Evolutionary conservation across 2,113 vertebrate genomes (phyloP).

Genomic region (Ophthalmolycus amberensis): DNA sequence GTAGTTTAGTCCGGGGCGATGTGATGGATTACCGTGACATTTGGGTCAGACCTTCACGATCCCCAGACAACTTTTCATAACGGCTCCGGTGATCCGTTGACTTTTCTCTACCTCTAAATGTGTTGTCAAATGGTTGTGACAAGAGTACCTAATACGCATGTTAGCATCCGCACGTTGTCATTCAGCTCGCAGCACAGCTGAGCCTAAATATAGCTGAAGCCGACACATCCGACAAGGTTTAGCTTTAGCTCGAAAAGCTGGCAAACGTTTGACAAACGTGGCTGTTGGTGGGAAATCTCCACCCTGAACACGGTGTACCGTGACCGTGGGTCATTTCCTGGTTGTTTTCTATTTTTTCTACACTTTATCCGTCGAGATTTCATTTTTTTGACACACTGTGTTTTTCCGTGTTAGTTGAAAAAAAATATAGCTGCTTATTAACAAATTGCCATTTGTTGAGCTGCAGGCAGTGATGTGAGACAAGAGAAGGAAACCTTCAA

Average conservation of each 20-base stretch:
- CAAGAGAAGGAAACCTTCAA: neutral
- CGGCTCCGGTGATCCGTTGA: neutral
- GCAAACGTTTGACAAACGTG: neutral
- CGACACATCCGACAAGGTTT: neutral
- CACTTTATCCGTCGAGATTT: neutral
- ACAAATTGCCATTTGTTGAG: neutral
- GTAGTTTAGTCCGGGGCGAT: neutral
- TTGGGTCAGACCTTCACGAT: neutral
- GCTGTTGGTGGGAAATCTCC: constrained; percentile 2
- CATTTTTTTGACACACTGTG: neutral
- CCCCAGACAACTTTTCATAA: neutral
- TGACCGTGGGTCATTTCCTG: constrained; percentile 14
- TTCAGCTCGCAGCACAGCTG: neutral
- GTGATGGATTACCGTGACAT: neutral
- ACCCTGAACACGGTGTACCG: neutral
- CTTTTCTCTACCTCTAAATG: neutral
- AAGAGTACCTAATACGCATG: neutral
- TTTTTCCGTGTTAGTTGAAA: neutral
- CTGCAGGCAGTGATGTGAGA: neutral
- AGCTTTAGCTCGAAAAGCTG: neutral
- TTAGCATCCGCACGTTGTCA: neutral
- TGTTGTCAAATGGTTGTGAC: neutral
- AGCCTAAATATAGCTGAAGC: neutral
- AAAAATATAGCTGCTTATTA: neutral
- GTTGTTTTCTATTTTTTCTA: neutral